Evolutionary conservation across 2,797 vertebrate species (phyloP), one percentile per base, ranked within the genome.

Genomic region (Calcarius lapponicus): DNA sequence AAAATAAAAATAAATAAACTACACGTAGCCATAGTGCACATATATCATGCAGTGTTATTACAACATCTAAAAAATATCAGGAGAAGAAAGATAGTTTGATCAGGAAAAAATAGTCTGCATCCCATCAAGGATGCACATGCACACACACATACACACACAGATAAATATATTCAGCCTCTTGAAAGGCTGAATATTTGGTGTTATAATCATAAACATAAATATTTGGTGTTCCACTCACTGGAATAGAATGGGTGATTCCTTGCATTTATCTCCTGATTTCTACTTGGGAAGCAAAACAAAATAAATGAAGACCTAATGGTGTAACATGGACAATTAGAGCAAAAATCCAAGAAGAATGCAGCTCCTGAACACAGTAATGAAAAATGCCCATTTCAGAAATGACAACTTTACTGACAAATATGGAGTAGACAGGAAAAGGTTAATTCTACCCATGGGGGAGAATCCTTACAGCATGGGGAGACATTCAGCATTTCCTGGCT

Each of bases 111-210:
- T 21, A 42, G 31, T 57, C 18, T 78, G 45, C 20, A 73, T 53
- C 6, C 7, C 24, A 62, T 43, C 14, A 66, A 21, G 31, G 36
- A 85, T 54, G 50, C 4, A 26, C 40, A 42, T 11, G n/a, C 58
- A 40, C 2, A 51, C 0, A 45, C 43, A 81, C 1, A 83, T 4
- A 56, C 1, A 60, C 1, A 53, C 0, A 48, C 1, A 88, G 5
- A 70, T 7, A 74, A 6, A 31, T 57, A 40, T 6, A 32, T 53
- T 81, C 60, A 70, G 51, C 36, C 24, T 48, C 84, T 67, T 50
- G 21, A 42, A 90, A 81, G 7, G 3, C 22, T 17, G 15, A 28
- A 50, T 28, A 16, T 4, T 50, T 28, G 48, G 26, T 17, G 26
- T 28, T 50, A 56, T 22, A 84, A 79, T 28, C 10, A 50, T 10